Base-by-base conservation (phyloP, 92 coral and sea anemone species). In the Hydrozoanthus gracilis region DNA sequence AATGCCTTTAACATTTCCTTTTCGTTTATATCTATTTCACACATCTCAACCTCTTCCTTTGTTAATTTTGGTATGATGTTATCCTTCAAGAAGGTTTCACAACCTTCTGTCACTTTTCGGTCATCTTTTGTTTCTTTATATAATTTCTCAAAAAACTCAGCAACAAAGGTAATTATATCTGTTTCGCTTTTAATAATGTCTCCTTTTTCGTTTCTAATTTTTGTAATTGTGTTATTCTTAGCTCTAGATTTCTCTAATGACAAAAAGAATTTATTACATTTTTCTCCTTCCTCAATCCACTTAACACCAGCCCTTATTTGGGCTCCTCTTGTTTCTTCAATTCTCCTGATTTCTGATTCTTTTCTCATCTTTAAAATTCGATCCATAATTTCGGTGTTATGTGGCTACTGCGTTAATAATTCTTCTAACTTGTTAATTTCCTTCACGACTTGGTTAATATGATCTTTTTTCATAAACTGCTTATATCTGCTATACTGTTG, bases 41-140 rank as follows among this genome's bases (percentile, higher is more conserved):
- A 62, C 18, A 62, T 62, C 69, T 62, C 69, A 9, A 62, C 14
- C 69, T 62, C 69, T 62, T 62, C 69, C 11, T 62, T 62, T n/a
- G 11, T 62, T n/a, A 62, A n/a, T 62, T 62, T 62, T 62, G 69
- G 69, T 62, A 62, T 62, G 69, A 62, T 62, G 69, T 62, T 62
- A 62, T 62, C 69, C 69, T 18, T 9, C 69, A 62, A 62, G 18
- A 62, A 62, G 69, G 4, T 62, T 62, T 62, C 69, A 62, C 69
- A 62, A 62, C n/a, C 18, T 62, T 62, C 18, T 4, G 4, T 62
- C 69, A 62, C 69, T 18, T n/a, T 9, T 62, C 69, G 69, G 18
- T 62, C 69, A n/a, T 62, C 14, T 62, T 62, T 62, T 62, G 69
- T 62, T 62, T 62, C 69, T 62, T 62, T 62, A 18, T n/a, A 62